These are phyloP conservation scores for Zophobas morio DNA, from an alignment of 1,140 invertebrate species.

Conservation along the genomic window DNA sequence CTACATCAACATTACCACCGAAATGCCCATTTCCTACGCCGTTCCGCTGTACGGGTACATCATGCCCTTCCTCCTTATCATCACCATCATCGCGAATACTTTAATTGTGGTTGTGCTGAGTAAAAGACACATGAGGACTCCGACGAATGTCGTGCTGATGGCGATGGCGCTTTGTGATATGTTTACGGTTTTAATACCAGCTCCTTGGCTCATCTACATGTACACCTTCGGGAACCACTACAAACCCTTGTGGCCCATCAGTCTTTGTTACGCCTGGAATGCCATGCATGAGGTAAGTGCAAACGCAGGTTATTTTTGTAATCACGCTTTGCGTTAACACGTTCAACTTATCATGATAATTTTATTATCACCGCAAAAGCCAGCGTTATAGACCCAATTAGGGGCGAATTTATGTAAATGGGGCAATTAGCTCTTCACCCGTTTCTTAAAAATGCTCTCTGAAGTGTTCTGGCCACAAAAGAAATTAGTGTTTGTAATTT, in stretches of 20 bases:
- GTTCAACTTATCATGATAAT: slow-evolving; percentile 30
- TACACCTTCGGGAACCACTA: slow-evolving; percentile 90
- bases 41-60: slow-evolving; percentile 83
- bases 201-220: slow-evolving; percentile 91
- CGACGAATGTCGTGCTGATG: slow-evolving; percentile 90
- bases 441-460: slow-evolving; percentile 20
- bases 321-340: slow-evolving; percentile 36
- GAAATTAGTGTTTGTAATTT: background rate
- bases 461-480: slow-evolving; percentile 6
- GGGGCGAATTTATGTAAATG: slow-evolving; percentile 16
- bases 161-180: slow-evolving; percentile 95
- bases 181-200: slow-evolving; percentile 87
- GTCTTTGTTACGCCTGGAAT: slow-evolving; percentile 84
- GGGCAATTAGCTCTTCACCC: slow-evolving; percentile 3
- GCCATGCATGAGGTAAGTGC: slow-evolving; percentile 83
- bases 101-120: slow-evolving; percentile 87
- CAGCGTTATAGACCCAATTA: slow-evolving; percentile 25
- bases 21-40: slow-evolving; percentile 79
- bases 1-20: slow-evolving; percentile 75
- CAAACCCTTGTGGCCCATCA: slow-evolving; percentile 80
- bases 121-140: slow-evolving; percentile 82
- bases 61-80: slow-evolving; percentile 86
- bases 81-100: slow-evolving; percentile 93
- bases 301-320: slow-evolving; percentile 32
- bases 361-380: slow-evolving; percentile 24